These are phyloP conservation scores for Smittia sp. DNA, from an alignment of 2,888 invertebrate genomes.

Conservation along the genomic window DNA sequence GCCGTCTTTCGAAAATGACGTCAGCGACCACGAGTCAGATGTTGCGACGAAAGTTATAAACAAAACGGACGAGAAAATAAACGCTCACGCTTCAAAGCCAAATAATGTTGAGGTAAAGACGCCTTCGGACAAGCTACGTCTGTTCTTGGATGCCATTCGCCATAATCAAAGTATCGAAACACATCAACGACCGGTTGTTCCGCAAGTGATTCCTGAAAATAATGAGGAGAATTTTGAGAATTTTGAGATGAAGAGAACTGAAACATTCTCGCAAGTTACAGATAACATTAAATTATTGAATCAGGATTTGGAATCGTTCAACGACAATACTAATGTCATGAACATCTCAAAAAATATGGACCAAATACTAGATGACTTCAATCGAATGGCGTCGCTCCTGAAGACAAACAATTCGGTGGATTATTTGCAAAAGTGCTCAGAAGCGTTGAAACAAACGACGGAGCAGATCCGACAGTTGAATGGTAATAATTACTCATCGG, in stretches of 20 bases:
- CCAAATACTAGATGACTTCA: constrained; percentile 53
- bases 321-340: constrained; percentile 44
- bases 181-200: constrained; percentile 23
- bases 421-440: constrained; percentile 53
- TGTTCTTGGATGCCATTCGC: constrained; percentile 53
- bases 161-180: constrained; percentile 48
- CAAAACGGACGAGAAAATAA: constrained; percentile 30
- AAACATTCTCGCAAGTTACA: constrained; percentile 53
- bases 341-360: constrained; percentile 49
- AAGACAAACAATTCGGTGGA: constrained; percentile 48
- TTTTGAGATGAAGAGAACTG: constrained; percentile 46
- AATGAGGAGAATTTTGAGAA: neutral
- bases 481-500: constrained; percentile 46
- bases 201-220: constrained; percentile 11
- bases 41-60: constrained; percentile 12
- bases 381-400: constrained; percentile 53
- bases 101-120: constrained; percentile 45
- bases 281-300: constrained; percentile 53
- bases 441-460: constrained; percentile 52
- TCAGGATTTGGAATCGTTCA: constrained; percentile 50
- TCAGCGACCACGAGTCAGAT: constrained; percentile 18
- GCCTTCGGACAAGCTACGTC: constrained; percentile 53
- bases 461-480: constrained; percentile 50
- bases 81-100: neutral
- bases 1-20: constrained; percentile 42